phyloP scores from a whole-genome alignment of 2,113 vertebrate species.

The Chlamydotis undulata region DNA sequence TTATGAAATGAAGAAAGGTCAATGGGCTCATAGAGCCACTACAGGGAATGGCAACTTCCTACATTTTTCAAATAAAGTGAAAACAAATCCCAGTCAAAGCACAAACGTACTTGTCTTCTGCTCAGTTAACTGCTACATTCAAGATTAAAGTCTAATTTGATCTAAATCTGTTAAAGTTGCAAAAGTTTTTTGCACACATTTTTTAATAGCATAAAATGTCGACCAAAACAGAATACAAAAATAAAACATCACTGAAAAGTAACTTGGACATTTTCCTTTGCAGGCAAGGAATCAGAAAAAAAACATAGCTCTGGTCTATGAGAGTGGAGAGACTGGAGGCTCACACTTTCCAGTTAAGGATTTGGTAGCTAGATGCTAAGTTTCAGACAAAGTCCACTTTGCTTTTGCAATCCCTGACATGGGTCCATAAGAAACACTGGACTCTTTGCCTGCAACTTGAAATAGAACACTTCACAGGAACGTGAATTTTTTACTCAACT shows the following conservation, averaged over 20 bases:
- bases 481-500: not conserved
- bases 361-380: not conserved
- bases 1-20: not conserved
- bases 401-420: not conserved
- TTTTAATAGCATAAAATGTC: not conserved
- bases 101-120: not conserved
- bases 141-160: not conserved
- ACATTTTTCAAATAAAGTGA: not conserved
- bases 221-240: not conserved
- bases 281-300: not conserved
- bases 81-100: not conserved
- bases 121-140: not conserved
- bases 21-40: not conserved
- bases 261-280: not conserved
- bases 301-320: not conserved
- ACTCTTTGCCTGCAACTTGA: not conserved
- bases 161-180: not conserved
- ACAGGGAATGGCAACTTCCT: not conserved
- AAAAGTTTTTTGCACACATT: not conserved
- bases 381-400: not conserved
- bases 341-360: not conserved
- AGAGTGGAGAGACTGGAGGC: not conserved
- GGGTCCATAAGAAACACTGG: not conserved
- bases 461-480: not conserved
- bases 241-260: not conserved